A percentile compares a stretch with the other conserved stretches of the same genome.
These are phyloP conservation scores for Pollenia labialis DNA, from an alignment of 2,888 invertebrate genomes.

Conservation along the genomic window DNA sequence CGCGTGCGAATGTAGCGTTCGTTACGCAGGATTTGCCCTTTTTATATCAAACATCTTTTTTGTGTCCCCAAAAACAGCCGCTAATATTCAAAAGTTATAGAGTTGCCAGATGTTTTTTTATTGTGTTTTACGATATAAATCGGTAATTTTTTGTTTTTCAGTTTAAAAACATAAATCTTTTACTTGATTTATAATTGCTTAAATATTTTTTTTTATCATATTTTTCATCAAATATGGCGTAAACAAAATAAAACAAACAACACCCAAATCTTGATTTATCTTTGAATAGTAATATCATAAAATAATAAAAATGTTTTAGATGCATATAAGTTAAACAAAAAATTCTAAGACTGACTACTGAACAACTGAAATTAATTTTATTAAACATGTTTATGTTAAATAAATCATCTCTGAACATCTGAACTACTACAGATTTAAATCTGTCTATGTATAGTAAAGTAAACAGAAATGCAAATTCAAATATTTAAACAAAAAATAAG, in stretches of 20 bases:
- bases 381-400: constrained; percentile 40
- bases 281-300: background rate
- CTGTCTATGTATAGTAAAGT: constrained; percentile 27
- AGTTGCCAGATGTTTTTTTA: too few species aligned
- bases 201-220: background rate
- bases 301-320: background rate
- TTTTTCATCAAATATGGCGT: background rate
- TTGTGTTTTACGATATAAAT: too few species aligned
- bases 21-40: too few species aligned
- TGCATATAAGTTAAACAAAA: background rate
- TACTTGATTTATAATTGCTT: background rate
- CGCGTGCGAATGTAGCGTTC: too few species aligned
- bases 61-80: too few species aligned
- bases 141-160: too few species aligned
- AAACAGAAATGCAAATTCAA: constrained; percentile 50
- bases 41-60: too few species aligned
- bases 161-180: background rate
- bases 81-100: too few species aligned
- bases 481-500: constrained; percentile 25
- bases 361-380: constrained; percentile 15
- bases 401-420: constrained; percentile 18
- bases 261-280: background rate
- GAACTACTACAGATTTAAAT: background rate
- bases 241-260: constrained; percentile 14
- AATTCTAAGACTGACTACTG: constrained; percentile 16